These are phyloP conservation scores for Nomada hirtipes DNA, from an alignment of 2,888 invertebrate genomes.

Conservation along the genomic window DNA sequence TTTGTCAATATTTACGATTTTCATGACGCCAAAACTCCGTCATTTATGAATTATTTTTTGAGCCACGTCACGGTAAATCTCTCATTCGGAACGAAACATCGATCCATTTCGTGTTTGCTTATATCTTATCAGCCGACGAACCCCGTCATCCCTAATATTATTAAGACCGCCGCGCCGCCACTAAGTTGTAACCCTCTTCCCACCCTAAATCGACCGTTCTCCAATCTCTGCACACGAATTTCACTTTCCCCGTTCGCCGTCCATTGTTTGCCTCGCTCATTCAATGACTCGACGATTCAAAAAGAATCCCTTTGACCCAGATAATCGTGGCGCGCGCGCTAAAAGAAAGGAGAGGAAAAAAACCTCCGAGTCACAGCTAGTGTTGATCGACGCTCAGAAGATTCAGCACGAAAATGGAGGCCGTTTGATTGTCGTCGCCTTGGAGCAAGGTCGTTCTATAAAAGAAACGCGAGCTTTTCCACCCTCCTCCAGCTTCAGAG, in stretches of 20 bases:
- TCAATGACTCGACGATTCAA: not conserved
- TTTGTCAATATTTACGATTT: not conserved
- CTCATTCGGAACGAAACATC: not conserved
- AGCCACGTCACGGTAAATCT: not conserved
- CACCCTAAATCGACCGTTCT: not conserved
- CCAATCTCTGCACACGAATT: not conserved
- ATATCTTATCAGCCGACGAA: not conserved
- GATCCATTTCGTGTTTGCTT: not conserved
- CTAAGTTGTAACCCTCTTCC: not conserved
- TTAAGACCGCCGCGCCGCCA: not conserved
- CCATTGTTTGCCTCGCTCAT: not conserved
- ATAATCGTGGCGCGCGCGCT: not conserved
- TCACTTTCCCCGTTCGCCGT: not conserved
- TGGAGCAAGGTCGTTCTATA: constrained; percentile 54
- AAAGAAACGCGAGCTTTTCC: constrained; percentile 37
- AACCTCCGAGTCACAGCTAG: not conserved
- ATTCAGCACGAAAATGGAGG: constrained; percentile 20
- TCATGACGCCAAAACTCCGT: no score
- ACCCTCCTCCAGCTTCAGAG: constrained; percentile 40
- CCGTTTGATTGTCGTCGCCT: constrained; percentile 43
- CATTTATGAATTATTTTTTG: not conserved
- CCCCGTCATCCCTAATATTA: not conserved
- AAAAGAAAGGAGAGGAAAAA: not conserved
- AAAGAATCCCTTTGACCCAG: not conserved
- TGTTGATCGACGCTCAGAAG: constrained; percentile 11